phyloP scores from a whole-genome alignment of 1,140 invertebrate species.

The Formica exsecta region DNA sequence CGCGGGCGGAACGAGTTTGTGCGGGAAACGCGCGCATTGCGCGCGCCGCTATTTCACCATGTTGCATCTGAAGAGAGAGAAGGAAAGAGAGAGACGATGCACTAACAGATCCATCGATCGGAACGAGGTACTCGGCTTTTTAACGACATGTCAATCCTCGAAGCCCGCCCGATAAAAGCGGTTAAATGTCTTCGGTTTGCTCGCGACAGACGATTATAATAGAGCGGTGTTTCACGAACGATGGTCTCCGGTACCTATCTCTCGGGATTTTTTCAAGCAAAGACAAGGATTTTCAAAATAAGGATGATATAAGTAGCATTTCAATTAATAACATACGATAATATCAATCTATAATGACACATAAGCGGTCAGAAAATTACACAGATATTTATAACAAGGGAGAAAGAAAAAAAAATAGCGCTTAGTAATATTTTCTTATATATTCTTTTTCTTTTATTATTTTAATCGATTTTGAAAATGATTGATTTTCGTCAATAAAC shows the following conservation, averaged over 20 bases:
- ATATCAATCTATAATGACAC: no score
- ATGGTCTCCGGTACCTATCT: neutral
- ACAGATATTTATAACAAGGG: no score
- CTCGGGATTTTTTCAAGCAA: neutral
- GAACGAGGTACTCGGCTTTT: conserved; percentile 24
- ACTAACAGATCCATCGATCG: conserved; percentile 33
- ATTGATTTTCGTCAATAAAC: neutral
- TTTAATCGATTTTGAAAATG: neutral
- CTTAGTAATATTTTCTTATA: neutral
- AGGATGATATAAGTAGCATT: neutral
- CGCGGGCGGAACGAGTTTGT: neutral
- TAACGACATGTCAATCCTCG: conserved; percentile 50
- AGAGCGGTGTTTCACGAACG: neutral
- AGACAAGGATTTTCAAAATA: no score
- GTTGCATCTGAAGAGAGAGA: neutral
- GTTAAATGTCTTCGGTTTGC: conserved; percentile 1
- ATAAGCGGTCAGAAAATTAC: no score
- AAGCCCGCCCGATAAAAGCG: neutral
- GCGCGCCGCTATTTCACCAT: neutral
- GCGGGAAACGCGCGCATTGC: conserved; percentile 4
- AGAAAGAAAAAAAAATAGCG: neutral
- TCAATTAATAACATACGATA: neutral
- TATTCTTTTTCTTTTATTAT: neutral
- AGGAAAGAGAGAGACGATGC: neutral
- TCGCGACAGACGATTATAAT: conserved; percentile 42